Evolutionary conservation across 2,888 invertebrate genomes (phyloP), one percentile per base, ranked within the genome.

Genomic region (Cantharis nigra): DNA sequence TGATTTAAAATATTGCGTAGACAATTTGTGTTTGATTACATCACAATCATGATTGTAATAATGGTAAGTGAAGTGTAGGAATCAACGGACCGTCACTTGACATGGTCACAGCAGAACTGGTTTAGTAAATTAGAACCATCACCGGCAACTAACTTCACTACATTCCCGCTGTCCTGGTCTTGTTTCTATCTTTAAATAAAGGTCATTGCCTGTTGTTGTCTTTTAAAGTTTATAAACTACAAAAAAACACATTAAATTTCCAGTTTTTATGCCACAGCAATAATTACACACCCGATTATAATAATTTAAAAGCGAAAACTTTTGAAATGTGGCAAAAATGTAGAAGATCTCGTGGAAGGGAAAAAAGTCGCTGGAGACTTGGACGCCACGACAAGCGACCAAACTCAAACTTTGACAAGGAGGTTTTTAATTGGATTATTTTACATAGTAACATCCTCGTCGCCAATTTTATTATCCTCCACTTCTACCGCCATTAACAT

Each of bases 101-200:
- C 87, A 87, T 87, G 87, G 87, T 87, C 87, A 87, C 84, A 86
- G 65, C 84, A 78, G 86, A 87, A 87, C 87, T 87, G 87, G 87
- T 87, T 87, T 87, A 87, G 85, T 87, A 87, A 87, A 87, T 87
- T 87, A 87, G 87, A 87, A 83, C 87, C 87, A 87, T 86, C 86
- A 84, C 84, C 84, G 85, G 84, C 85, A 84, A 85, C 81, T 81
- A 84, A 84, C 84, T 84, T 84, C 83, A 83, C 84, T 84, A 84
- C 84, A 84, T 84, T 85, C 85, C 84, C 83, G 83, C 83, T 85
- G 86, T 86, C 85, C 85, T 85, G 86, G 84, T 87, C 87, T 86
- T 86, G 85, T 86, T 87, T 86, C 86, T 81, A 78, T 85, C 75
- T 79, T 75, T 77, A 79, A 77, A 79, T 79, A 79, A 79, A 79